Percentiles rank a stretch among this genome's conserved stretches.
These are phyloP conservation scores for Drosophila eugracilis DNA, from an alignment of 1,140 invertebrate species.

Conservation along the genomic window DNA sequence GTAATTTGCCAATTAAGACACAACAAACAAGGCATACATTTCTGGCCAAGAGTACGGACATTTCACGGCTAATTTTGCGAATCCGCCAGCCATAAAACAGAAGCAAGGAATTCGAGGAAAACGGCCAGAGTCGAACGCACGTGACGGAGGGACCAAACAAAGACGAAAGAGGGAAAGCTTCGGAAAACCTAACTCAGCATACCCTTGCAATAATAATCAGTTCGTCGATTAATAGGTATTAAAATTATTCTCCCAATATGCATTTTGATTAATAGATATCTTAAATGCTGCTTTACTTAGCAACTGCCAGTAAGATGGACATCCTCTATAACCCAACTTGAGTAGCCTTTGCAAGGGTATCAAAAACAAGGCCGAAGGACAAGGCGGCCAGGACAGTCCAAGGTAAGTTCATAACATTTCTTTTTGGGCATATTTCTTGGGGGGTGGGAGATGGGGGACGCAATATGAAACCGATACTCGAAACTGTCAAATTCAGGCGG, in stretches of 20 bases:
- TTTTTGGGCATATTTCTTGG: constrained; percentile 22
- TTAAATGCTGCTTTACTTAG: too few species aligned
- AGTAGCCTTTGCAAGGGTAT: background rate
- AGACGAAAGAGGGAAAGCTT: constrained; percentile 17
- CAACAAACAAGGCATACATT: constrained; percentile 32
- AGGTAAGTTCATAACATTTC: constrained; percentile 38
- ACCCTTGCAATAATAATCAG: too few species aligned
- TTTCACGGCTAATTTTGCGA: constrained; percentile 64
- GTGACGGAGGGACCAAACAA: constrained; percentile 6
- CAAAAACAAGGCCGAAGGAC: background rate
- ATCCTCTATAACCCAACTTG: too few species aligned
- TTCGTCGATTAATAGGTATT: too few species aligned
- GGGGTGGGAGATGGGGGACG: too few species aligned
- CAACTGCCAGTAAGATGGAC: too few species aligned
- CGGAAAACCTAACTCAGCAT: background rate
- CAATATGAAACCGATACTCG: constrained; percentile 80
- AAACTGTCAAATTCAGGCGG: constrained; percentile 67
- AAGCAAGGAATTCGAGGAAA: constrained; percentile 16
- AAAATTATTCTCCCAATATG: too few species aligned
- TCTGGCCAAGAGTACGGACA: constrained; percentile 11
- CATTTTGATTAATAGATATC: too few species aligned
- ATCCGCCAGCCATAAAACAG: constrained; percentile 53
- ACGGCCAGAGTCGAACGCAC: background rate
- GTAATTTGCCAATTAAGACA: constrained; percentile 41
- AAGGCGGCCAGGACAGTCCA: background rate